These are phyloP conservation scores for Monoplex corrugatus DNA, from an alignment of 2,888 invertebrate genomes.

Conservation along the genomic window DNA sequence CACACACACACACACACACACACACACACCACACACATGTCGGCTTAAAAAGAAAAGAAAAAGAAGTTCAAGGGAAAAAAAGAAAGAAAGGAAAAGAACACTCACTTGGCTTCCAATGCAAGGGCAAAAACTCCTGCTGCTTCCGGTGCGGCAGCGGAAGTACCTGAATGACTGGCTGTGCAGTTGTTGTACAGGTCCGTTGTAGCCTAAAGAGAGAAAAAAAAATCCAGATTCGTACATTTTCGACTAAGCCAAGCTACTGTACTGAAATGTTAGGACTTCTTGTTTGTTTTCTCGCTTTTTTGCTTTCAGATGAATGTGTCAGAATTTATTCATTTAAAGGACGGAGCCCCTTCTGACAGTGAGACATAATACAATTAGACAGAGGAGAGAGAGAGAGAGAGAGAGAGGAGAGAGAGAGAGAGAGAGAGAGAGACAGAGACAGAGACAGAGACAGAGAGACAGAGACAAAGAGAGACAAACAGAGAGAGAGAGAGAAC, in stretches of 20 bases:
- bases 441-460: neutral
- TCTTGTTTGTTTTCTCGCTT: too few relatives aligned
- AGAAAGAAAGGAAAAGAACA: constrained; percentile 61
- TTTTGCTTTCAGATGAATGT: too few relatives aligned
- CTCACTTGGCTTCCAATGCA: constrained; percentile 98
- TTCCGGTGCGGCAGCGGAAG: constrained; percentile 99
- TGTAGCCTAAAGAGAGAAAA: constrained; percentile 87
- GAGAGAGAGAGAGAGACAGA: neutral
- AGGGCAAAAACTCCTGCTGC: constrained; percentile 99
- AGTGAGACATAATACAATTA: neutral
- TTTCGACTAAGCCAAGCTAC: too few relatives aligned
- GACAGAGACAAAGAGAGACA: neutral
- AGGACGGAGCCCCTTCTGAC: too few relatives aligned
- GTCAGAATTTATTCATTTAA: too few relatives aligned
- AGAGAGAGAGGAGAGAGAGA: too few relatives aligned
- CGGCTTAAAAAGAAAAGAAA: neutral
- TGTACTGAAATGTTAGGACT: too few relatives aligned
- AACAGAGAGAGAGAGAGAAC: neutral
- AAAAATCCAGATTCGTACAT: too few relatives aligned
- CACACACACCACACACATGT: too few relatives aligned
- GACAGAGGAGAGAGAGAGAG: neutral
- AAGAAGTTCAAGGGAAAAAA: neutral
- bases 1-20: neutral
- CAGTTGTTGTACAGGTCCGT: constrained; percentile 99
- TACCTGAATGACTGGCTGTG: constrained; percentile 99